A percentile compares a stretch with the other conserved stretches of the same genome.
Conservation (phyloP, 2,797 vertebrate species). For the Sternotherus odoratus region DNA sequence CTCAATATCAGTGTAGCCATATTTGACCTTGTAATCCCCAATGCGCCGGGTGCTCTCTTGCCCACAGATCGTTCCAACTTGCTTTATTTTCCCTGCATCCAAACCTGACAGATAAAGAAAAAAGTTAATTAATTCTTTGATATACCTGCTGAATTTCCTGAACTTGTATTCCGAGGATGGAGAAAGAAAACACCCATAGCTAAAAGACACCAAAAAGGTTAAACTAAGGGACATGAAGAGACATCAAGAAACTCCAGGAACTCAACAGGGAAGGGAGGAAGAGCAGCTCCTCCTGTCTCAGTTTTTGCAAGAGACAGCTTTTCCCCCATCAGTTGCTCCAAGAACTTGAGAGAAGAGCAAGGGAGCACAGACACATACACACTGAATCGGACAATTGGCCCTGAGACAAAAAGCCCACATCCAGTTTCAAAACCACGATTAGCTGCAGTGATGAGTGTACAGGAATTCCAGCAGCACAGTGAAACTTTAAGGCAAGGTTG, state of each 20-base stretch:
- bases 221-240: neutral
- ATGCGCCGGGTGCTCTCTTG: slow-evolving; percentile 95
- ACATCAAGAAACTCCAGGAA: neutral
- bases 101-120: slow-evolving; percentile 83
- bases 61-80: slow-evolving; percentile 89
- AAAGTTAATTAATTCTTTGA: neutral
- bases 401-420: neutral
- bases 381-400: neutral
- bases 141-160: slow-evolving; percentile 10
- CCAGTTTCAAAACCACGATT: neutral
- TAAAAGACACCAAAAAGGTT: neutral
- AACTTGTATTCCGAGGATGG: neutral
- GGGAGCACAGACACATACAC: neutral
- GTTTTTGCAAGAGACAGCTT: neutral
- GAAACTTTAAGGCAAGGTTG: neutral
- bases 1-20: slow-evolving; percentile 94
- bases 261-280: neutral
- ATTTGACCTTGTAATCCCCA: slow-evolving; percentile 95
- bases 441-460: neutral
- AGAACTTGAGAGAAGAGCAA: neutral
- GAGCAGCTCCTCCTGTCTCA: neutral
- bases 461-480: neutral
- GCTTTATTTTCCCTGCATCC: slow-evolving; percentile 91
- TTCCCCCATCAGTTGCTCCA: neutral
- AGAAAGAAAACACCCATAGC: neutral